Conservation (phyloP, 2,888 invertebrate genomes). For the Octonoba sinensis region DNA sequence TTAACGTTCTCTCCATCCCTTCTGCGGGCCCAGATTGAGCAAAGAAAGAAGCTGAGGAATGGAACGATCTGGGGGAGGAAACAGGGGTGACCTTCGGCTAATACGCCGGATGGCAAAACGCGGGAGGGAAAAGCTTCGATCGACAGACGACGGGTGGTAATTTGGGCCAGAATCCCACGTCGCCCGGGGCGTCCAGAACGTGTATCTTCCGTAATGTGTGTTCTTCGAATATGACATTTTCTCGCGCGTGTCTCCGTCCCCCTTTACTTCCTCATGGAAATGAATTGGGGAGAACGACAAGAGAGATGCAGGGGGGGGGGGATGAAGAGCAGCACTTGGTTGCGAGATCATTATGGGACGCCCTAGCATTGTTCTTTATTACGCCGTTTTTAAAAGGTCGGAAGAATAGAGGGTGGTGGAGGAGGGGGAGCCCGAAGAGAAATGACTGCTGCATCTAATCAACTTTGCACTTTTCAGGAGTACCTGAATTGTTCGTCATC, state of each 20-base stretch:
- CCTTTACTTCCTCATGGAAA: conserved; percentile 27
- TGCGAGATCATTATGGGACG: conserved; percentile 59
- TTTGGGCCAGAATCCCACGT: conserved; percentile 32
- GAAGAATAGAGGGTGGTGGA: neutral
- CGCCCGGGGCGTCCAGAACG: conserved; percentile 41
- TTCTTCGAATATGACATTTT: conserved; percentile 64
- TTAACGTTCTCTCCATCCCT: neutral
- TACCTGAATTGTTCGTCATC: conserved; percentile 29
- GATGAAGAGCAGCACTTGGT: conserved; percentile 26
- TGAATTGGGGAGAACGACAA: conserved; percentile 37
- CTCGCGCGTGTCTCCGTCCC: conserved; percentile 27
- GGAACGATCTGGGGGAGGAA: conserved; percentile 18
- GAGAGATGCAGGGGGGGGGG: neutral
- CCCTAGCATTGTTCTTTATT: conserved; percentile 57
- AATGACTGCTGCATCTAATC: conserved; percentile 63
- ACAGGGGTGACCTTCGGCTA: conserved; percentile 17
- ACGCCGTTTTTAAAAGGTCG: conserved; percentile 57
- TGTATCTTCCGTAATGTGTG: conserved; percentile 64
- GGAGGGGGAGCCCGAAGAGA: conserved; percentile 23
- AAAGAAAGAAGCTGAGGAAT: conserved; percentile 15
- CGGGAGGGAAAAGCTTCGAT: conserved; percentile 25
- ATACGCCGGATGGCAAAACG: conserved; percentile 6
- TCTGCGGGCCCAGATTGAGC: neutral
- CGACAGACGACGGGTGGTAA: conserved; percentile 46
- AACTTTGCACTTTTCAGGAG: conserved; percentile 61